Evolutionary conservation across 2,797 vertebrate species (phyloP).

Genomic region (Microcaecilia unicolor): DNA sequence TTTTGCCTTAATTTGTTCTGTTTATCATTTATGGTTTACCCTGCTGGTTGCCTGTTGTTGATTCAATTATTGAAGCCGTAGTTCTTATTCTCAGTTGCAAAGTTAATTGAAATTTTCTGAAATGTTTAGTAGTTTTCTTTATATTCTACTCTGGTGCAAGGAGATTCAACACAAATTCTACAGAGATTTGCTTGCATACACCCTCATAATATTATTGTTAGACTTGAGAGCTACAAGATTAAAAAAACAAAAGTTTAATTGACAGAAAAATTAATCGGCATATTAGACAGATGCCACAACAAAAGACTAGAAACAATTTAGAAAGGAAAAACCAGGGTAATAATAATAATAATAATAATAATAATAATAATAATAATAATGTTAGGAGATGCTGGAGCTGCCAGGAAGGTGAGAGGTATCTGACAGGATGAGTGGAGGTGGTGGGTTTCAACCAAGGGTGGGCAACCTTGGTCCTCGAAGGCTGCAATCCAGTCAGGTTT

Average conservation of each 20-base stretch:
- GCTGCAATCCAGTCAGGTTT: no score
- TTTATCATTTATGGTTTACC: not conserved
- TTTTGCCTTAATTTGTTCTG: fast-evolving
- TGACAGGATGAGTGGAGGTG: no score
- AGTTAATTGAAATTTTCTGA: conserved; percentile 24
- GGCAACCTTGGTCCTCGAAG: no score
- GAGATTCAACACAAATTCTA: conserved; percentile 24
- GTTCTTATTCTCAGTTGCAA: conserved; percentile 25
- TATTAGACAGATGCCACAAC: not conserved
- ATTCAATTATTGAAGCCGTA: conserved; percentile 18
- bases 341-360: not conserved
- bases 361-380: not conserved
- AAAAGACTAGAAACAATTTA: not conserved
- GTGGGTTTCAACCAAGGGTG: no score
- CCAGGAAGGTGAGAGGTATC: no score
- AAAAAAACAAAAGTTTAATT: conserved; percentile 42
- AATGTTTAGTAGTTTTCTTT: conserved; percentile 17
- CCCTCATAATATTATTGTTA: conserved; percentile 38
- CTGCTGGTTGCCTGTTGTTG: not conserved
- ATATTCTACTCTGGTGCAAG: conserved; percentile 27
- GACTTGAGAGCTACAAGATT: conserved; percentile 40
- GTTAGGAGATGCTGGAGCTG: no score
- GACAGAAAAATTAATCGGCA: conserved; percentile 21
- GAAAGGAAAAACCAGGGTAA: not conserved
- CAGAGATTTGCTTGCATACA: no score